Conservation (phyloP, 2,888 invertebrate species). For the Chrysotoxum bicinctum region DNA sequence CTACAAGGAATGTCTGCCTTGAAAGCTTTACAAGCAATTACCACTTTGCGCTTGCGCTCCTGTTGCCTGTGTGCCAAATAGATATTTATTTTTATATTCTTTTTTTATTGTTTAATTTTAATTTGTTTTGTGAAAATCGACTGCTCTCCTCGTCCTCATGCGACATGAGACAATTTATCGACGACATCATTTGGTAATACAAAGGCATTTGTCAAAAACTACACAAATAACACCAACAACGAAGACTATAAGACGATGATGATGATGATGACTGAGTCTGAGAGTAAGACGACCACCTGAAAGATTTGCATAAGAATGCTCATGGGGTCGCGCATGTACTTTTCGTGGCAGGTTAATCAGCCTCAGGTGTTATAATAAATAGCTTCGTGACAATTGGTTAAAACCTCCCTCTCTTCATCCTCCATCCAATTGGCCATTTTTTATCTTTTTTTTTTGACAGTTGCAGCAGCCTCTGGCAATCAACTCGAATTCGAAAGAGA, state of each 20-base stretch:
- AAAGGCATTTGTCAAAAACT: conserved; percentile 62
- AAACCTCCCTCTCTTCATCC: conserved; percentile 2
- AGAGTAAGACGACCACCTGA: conserved; percentile 68
- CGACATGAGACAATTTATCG: conserved; percentile 69
- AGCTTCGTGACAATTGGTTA: conserved; percentile 68
- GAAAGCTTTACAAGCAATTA: conserved; percentile 63
- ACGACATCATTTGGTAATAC: conserved; percentile 63
- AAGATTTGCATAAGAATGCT: conserved; percentile 71
- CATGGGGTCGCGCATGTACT: conserved; percentile 32
- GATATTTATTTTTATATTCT: neutral
- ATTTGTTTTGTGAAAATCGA: conserved; percentile 23
- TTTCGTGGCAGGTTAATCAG: conserved; percentile 69
- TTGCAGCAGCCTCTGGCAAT: conserved; percentile 33
- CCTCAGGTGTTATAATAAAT: conserved; percentile 69
- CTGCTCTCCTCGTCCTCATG: conserved; percentile 20
- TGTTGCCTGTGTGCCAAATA: conserved; percentile 48
- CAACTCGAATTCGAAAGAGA: conserved; percentile 30
- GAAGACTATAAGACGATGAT: conserved; percentile 13
- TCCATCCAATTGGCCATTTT: neutral
- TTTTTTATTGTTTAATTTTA: conserved; percentile 16
- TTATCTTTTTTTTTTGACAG: neutral
- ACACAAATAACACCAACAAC: neutral
- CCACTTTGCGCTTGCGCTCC: conserved; percentile 53
- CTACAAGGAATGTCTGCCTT: conserved; percentile 40
- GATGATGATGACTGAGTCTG: conserved; percentile 39